phyloP scores from a whole-genome alignment of 2,888 invertebrate genomes.

The Nineta flava region DNA sequence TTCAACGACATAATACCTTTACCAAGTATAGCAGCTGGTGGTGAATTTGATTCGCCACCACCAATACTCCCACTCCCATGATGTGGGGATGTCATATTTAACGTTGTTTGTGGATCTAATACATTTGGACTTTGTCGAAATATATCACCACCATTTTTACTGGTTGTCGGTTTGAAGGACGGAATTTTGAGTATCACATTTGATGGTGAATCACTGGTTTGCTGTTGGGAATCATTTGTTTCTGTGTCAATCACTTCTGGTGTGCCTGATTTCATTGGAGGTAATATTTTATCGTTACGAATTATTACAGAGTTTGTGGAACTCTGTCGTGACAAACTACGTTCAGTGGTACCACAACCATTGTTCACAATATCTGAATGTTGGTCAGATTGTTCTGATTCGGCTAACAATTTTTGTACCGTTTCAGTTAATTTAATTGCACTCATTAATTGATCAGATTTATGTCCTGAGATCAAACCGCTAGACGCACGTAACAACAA shows the following conservation, averaged over 20 bases:
- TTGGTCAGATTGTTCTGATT: constrained; percentile 25
- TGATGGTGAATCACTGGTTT: constrained; percentile 38
- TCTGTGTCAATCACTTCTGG: constrained; percentile 20
- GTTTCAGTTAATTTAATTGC: constrained; percentile 32
- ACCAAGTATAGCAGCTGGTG: constrained; percentile 34
- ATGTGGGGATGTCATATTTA: constrained; percentile 13
- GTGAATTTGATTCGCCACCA: constrained; percentile 34
- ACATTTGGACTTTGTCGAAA: constrained; percentile 19
- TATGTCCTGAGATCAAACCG: constrained; percentile 19
- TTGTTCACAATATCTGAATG: constrained; percentile 13
- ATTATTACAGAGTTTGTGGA: constrained; percentile 27
- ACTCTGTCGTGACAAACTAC: constrained; percentile 21
- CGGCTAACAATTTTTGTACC: constrained; percentile 36
- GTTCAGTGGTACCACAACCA: constrained; percentile 14
- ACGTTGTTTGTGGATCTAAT: constrained; percentile 2
- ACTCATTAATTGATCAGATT: constrained; percentile 24
- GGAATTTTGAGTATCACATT: constrained; percentile 83
- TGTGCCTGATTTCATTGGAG: constrained; percentile 27
- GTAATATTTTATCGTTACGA: constrained; percentile 17
- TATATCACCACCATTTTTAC: constrained; percentile 32
- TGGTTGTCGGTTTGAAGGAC: constrained; percentile 60
- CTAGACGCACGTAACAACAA: constrained; percentile 25
- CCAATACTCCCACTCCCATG: constrained; percentile 30
- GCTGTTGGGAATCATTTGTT: constrained; percentile 30
- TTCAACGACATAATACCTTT: constrained; percentile 51